Base-by-base conservation (phyloP, 2,113 vertebrate genomes). In the Paratilapia polleni region DNA sequence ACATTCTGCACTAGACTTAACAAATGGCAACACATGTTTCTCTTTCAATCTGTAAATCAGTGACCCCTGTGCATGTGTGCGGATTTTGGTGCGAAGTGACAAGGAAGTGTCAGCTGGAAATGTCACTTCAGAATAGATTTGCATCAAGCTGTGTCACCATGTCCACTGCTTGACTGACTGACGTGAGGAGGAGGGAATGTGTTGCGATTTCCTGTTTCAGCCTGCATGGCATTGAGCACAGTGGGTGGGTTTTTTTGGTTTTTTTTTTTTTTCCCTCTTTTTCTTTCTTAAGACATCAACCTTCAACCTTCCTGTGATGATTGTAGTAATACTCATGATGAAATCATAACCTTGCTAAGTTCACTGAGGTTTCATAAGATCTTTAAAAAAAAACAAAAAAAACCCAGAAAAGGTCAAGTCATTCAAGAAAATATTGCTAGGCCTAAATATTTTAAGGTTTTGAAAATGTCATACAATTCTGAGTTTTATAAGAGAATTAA, bases 51-150 rank as follows among this genome's bases (percentile, higher is more conserved):
- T 88, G 83, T 81, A 87, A 94, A 89, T 91, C 93, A 64, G 79
- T 93, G 94, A 94, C 89, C 94, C 83, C 80, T 88, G 86, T 80
- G 87, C 83, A 74, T 80, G 79, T 78, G 68, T 56, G 86, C 78
- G 41, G 90, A 93, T 90, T 90, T 80, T 90, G 90, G 92, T 91
- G 79, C 77, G 63, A 95, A 94, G 93, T 93, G 95, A 96, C 95
- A 95, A 88, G 92, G 88, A 75, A 89, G 89, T 91, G 92, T 95
- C 90, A 83, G 91, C 86, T 91, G 87, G 73, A 96, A 96, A 96
- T 96, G 96, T 96, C 96, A 96, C 94, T 94, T 96, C 96, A 95
- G 85, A 92, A 94, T 64, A 87, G 89, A 96, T 96, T 96, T 95
- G 80, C 94, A 91, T 96, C 96, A 96, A 89, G 91, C 84, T 47